Conservation (phyloP, 2,113 vertebrate species). For the Cyprinus carpio region DNA sequence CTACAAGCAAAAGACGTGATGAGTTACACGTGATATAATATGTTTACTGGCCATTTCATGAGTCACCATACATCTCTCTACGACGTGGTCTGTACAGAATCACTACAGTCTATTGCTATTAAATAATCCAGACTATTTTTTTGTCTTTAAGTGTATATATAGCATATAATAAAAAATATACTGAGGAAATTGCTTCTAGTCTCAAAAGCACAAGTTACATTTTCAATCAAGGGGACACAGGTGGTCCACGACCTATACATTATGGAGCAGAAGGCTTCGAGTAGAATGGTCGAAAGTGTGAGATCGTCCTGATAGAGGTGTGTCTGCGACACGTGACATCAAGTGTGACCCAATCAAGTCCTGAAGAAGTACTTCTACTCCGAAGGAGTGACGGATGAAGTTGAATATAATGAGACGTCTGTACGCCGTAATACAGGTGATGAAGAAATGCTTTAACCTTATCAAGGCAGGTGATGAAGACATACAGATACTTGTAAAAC, state of each 20-base stretch:
- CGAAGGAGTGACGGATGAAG: background rate
- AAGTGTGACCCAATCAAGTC: constrained; percentile 26
- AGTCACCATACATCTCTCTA: constrained; percentile 80
- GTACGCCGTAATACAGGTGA: background rate
- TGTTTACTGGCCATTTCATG: constrained; percentile 85
- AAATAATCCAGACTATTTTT: constrained; percentile 84
- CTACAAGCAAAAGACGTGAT: constrained; percentile 66
- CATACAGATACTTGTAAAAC: constrained; percentile 57
- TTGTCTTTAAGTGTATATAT: constrained; percentile 71
- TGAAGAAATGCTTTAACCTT: constrained; percentile 17
- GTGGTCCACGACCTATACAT: constrained; percentile 14
- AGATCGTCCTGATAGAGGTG: constrained; percentile 18
- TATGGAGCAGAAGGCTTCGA: constrained; percentile 28
- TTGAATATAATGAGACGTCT: constrained; percentile 6
- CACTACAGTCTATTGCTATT: constrained; percentile 94
- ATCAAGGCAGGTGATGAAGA: background rate
- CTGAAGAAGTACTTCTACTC: constrained; percentile 8
- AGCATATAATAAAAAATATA: constrained; percentile 82
- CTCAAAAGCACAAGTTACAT: constrained; percentile 69
- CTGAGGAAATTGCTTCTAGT: constrained; percentile 77
- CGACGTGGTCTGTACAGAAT: constrained; percentile 83
- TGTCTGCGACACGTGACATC: constrained; percentile 31
- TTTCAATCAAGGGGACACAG: constrained; percentile 10
- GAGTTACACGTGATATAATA: constrained; percentile 47
- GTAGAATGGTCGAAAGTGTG: background rate